A percentile compares a stretch with the other conserved stretches of the same genome.
These are phyloP conservation scores for Chrosomus eos DNA, from an alignment of 2,797 vertebrate genomes.

Conservation along the genomic window DNA sequence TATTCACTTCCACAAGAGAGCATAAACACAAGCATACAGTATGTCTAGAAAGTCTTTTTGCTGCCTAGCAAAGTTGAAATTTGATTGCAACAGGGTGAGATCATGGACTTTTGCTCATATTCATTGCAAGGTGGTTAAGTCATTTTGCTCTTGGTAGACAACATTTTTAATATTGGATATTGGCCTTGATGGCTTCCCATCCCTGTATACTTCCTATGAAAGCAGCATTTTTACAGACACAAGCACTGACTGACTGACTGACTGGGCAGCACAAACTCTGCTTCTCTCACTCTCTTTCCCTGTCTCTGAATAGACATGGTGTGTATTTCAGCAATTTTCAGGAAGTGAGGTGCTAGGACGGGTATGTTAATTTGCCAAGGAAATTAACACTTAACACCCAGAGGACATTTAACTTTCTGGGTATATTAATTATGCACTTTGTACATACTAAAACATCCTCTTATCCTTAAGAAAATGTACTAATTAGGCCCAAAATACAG, in stretches of 20 bases:
- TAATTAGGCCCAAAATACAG: slow-evolving; percentile 72
- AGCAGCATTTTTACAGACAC: neutral
- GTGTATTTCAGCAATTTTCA: slow-evolving; percentile 40
- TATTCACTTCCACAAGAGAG: neutral
- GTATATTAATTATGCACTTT: slow-evolving; percentile 83
- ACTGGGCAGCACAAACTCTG: neutral
- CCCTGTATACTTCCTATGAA: neutral
- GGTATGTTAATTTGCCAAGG: slow-evolving; percentile 77
- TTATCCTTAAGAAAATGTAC: slow-evolving; percentile 71
- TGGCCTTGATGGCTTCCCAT: neutral
- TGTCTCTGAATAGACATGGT: slow-evolving; percentile 26
- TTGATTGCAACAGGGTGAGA: too few relatives aligned
- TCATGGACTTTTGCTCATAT: too few relatives aligned
- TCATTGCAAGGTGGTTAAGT: too few relatives aligned
- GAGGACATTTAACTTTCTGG: slow-evolving; percentile 79
- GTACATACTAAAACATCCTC: slow-evolving; percentile 78
- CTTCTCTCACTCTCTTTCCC: slow-evolving; percentile 13
- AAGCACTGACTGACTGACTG: neutral
- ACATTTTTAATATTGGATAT: neutral
- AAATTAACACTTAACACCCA: slow-evolving; percentile 77
- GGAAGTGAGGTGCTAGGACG: slow-evolving; percentile 48
- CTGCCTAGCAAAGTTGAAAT: too few relatives aligned
- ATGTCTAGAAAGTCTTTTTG: too few relatives aligned
- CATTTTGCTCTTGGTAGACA: neutral
- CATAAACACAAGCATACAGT: too few relatives aligned